Percentiles rank a stretch among this genome's conserved stretches.
These are phyloP conservation scores for Sprattus sprattus DNA, from an alignment of 2,113 vertebrate species.

Conservation along the genomic window DNA sequence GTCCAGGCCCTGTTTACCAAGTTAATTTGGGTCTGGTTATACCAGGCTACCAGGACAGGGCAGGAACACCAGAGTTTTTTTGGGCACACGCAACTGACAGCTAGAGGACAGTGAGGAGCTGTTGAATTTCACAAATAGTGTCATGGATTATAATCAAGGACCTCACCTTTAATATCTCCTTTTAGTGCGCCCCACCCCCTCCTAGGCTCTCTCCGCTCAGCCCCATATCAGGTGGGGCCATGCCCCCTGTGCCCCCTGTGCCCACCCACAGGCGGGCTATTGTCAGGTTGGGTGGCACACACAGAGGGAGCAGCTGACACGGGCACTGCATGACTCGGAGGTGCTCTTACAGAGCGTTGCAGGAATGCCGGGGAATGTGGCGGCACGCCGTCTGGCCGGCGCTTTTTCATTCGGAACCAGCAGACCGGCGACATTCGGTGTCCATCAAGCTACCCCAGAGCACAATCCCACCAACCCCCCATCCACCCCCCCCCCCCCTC, in stretches of 20 bases:
- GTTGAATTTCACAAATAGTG: too few species aligned
- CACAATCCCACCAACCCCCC: not conserved
- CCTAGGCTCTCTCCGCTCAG: not conserved
- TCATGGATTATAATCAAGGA: too few species aligned
- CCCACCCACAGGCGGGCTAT: constrained; percentile 52
- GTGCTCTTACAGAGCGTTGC: constrained; percentile 65
- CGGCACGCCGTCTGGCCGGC: constrained; percentile 44
- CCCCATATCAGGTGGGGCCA: not conserved
- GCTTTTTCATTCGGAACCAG: constrained; percentile 37
- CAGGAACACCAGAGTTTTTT: too few species aligned
- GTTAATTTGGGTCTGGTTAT: too few species aligned
- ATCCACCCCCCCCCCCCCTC: not conserved
- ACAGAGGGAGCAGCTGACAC: constrained; percentile 66
- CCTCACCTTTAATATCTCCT: too few species aligned
- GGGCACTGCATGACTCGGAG: constrained; percentile 63
- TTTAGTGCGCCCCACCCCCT: too few species aligned
- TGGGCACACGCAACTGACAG: too few species aligned
- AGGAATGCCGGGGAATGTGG: constrained; percentile 57
- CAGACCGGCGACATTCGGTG: constrained; percentile 32
- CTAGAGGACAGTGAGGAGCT: too few species aligned
- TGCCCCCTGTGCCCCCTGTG: not conserved
- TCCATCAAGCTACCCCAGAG: constrained; percentile 17
- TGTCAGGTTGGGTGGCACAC: constrained; percentile 59
- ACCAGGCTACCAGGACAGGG: too few species aligned
- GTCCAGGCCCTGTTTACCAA: too few species aligned